These are phyloP conservation scores for Eugnorisma glareosa DNA, from an alignment of 2,888 invertebrate species.

Conservation along the genomic window DNA sequence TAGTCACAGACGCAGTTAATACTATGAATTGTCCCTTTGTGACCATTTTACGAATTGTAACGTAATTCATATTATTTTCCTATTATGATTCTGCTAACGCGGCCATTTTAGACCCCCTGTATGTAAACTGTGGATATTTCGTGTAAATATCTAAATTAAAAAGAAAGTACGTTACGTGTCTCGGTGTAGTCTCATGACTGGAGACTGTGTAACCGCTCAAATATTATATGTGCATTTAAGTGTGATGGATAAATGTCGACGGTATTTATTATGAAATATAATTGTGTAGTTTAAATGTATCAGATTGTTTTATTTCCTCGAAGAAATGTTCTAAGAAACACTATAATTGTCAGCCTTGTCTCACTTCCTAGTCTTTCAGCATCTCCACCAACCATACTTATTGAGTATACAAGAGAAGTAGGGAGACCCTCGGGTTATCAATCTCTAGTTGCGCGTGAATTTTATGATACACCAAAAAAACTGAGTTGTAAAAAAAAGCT, in stretches of 20 bases:
- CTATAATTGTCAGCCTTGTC: neutral
- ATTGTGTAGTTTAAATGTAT: slow-evolving; percentile 76
- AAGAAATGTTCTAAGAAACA: neutral
- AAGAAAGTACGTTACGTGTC: slow-evolving; percentile 59
- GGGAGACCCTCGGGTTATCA: neutral
- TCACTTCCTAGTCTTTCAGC: neutral
- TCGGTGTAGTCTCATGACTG: slow-evolving; percentile 46
- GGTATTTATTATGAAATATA: slow-evolving; percentile 78
- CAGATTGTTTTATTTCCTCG: slow-evolving; percentile 52
- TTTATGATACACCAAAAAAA: too few relatives aligned
- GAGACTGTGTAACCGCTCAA: slow-evolving; percentile 78
- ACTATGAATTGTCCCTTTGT: too few relatives aligned
- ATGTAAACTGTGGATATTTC: slow-evolving; percentile 47
- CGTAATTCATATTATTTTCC: too few relatives aligned
- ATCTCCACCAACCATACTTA: neutral
- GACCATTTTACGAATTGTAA: too few relatives aligned
- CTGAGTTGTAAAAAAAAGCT: neutral
- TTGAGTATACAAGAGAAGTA: neutral
- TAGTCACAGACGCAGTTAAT: too few relatives aligned
- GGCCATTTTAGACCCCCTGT: too few relatives aligned
- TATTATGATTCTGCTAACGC: too few relatives aligned
- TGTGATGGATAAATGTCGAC: slow-evolving; percentile 73
- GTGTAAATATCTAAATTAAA: slow-evolving; percentile 63
- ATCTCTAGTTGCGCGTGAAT: too few relatives aligned
- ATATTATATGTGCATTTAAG: slow-evolving; percentile 78